These are phyloP conservation scores for Cantharis rustica DNA, from an alignment of 2,888 invertebrate genomes.

Conservation along the genomic window DNA sequence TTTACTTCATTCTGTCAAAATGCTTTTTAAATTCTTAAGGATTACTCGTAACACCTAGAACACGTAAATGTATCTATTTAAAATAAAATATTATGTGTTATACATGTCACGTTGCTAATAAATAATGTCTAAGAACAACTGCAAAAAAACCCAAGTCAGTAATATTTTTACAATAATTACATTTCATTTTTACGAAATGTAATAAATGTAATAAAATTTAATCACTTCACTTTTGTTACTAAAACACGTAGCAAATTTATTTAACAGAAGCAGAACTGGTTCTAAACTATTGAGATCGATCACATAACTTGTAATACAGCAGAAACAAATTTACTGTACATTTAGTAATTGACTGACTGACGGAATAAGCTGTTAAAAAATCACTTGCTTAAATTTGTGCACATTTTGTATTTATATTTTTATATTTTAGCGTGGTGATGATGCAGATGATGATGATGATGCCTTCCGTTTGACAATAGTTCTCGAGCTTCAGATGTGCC, in stretches of 20 bases:
- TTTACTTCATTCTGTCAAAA: background rate
- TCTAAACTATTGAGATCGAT: background rate
- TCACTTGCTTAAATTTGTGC: background rate
- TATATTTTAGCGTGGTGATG: constrained; percentile 8
- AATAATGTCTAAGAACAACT: no score
- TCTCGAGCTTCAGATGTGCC: constrained; percentile 71
- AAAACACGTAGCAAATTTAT: background rate
- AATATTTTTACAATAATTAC: background rate
- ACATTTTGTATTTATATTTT: background rate
- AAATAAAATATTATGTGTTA: background rate
- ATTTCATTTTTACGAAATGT: background rate
- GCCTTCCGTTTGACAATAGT: constrained; percentile 64
- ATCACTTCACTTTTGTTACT: background rate
- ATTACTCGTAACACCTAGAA: background rate
- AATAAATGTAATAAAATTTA: background rate
- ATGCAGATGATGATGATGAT: constrained; percentile 51
- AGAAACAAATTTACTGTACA: background rate
- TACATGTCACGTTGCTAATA: background rate
- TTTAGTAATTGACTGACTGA: background rate
- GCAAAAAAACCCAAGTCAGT: background rate
- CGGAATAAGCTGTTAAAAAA: background rate
- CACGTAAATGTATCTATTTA: background rate
- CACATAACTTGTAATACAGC: background rate
- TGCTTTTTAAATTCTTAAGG: background rate
- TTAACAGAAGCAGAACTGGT: background rate